phyloP scores from a whole-genome alignment of 1,140 invertebrate species.

The Pseudomyrmex dendroicus region DNA sequence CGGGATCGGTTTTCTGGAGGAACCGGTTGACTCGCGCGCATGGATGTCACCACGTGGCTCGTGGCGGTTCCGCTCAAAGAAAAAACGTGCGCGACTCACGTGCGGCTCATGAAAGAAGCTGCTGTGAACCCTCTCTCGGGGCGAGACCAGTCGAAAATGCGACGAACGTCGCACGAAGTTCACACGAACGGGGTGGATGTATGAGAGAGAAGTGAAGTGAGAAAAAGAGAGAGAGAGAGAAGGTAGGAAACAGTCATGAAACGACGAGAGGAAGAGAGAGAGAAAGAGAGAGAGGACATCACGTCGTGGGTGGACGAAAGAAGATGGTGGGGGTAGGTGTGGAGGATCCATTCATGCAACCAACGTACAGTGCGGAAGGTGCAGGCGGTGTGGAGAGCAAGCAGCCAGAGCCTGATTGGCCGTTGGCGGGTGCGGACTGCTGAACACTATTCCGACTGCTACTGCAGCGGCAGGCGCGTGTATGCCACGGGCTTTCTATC shows the following conservation, averaged over 20 bases:
- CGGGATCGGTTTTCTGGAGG: no score
- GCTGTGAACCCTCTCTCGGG: not conserved
- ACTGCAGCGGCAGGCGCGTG: not conserved
- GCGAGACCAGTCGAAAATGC: slow-evolving; percentile 26
- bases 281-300: slow-evolving; percentile 50
- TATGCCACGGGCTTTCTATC: not conserved
- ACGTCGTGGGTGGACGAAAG: slow-evolving; percentile 72
- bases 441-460: slow-evolving; percentile 59
- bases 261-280: slow-evolving; percentile 1
- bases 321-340: slow-evolving; percentile 71
- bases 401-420: slow-evolving; percentile 69
- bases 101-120: slow-evolving; percentile 2
- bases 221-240: not conserved
- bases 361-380: slow-evolving; percentile 71
- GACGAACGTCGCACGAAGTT: slow-evolving; percentile 41
- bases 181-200: slow-evolving; percentile 15
- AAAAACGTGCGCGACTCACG: no score
- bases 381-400: slow-evolving; percentile 67
- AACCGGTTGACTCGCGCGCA: no score
- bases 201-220: not conserved
- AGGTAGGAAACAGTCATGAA: not conserved
- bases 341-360: slow-evolving; percentile 72
- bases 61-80: no score
- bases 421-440: slow-evolving; percentile 59
- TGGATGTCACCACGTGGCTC: no score